A percentile compares a stretch with the other conserved stretches of the same genome.
Evolutionary conservation across 2,113 vertebrate genomes (phyloP).

Genomic region (Takifugu bimaculatus): DNA sequence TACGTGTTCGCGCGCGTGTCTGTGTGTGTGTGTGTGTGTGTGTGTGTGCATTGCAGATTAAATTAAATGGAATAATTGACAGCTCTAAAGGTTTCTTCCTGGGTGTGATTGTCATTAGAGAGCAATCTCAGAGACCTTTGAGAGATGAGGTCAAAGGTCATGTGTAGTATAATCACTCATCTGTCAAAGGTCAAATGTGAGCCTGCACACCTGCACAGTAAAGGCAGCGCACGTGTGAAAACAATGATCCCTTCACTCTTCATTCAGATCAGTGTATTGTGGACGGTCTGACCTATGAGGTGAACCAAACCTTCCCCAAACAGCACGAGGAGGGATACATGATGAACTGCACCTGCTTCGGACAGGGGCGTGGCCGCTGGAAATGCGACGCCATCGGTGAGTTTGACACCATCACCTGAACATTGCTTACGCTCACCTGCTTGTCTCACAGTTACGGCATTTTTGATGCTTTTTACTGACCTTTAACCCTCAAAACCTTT

Average conservation of each 20-base stretch:
- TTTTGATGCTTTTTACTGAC: background rate
- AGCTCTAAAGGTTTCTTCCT: background rate
- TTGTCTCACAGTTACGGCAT: no score
- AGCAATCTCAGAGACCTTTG: slow-evolving; percentile 14
- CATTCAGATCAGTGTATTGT: slow-evolving; percentile 91
- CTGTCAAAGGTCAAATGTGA: slow-evolving; percentile 23
- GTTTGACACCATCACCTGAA: slow-evolving; percentile 33
- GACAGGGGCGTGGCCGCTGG: slow-evolving; percentile 93
- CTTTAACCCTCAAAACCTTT: background rate
- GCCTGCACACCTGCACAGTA: slow-evolving; percentile 38
- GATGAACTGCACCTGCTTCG: slow-evolving; percentile 96
- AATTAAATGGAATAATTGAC: background rate
- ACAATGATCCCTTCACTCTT: background rate
- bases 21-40: slow-evolving; percentile 5
- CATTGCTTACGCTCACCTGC: no score
- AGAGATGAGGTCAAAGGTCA: slow-evolving; percentile 61
- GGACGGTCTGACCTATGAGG: slow-evolving; percentile 86
- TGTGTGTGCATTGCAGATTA: background rate
- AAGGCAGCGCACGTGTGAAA: slow-evolving; percentile 10
- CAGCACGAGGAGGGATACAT: slow-evolving; percentile 90
- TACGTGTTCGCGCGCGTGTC: slow-evolving; percentile 20
- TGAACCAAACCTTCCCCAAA: slow-evolving; percentile 94
- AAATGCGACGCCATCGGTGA: slow-evolving; percentile 93
- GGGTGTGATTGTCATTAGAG: slow-evolving; percentile 5
- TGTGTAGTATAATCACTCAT: slow-evolving; percentile 14